A percentile compares a stretch with the other conserved stretches of the same genome.
These are phyloP conservation scores for Neolamprologus falcicula DNA, from an alignment of 2,113 vertebrate genomes.

Conservation along the genomic window DNA sequence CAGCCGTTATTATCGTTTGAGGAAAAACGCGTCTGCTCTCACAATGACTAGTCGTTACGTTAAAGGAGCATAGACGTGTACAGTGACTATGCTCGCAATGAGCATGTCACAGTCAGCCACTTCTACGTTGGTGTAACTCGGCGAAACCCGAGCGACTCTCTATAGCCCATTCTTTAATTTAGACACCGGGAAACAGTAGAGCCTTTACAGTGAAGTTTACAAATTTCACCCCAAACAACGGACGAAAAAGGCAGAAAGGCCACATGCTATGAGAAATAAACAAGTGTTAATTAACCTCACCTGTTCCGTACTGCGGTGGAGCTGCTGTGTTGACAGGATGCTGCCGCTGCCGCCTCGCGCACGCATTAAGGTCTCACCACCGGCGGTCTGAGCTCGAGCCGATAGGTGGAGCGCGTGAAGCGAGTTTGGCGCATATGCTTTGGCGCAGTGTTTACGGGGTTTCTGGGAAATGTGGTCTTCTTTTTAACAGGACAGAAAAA, in stretches of 20 bases:
- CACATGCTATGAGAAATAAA: neutral
- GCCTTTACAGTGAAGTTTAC: neutral
- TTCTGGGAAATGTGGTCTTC: conserved; percentile 61
- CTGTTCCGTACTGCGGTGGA: conserved; percentile 40
- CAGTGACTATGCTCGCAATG: neutral
- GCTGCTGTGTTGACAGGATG: conserved; percentile 17
- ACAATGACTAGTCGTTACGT: neutral
- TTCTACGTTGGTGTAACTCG: neutral
- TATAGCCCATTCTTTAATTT: neutral
- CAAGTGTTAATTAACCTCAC: conserved; percentile 36
- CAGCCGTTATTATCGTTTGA: neutral
- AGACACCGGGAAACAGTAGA: neutral
- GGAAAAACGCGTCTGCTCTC: neutral
- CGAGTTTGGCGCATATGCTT: conserved; percentile 35
- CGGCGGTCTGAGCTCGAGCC: neutral
- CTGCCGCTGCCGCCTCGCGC: conserved; percentile 9
- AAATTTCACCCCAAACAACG: neutral
- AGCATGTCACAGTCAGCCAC: neutral
- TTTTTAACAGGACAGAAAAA: neutral
- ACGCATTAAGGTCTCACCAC: neutral
- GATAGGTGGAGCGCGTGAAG: conserved; percentile 58
- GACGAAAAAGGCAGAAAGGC: neutral
- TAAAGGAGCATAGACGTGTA: neutral
- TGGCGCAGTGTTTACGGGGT: conserved; percentile 51
- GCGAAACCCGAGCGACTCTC: neutral